These are phyloP conservation scores for Epizoanthus rinbou DNA, from an alignment of 92 coral and sea anemone genomes.

Conservation along the genomic window DNA sequence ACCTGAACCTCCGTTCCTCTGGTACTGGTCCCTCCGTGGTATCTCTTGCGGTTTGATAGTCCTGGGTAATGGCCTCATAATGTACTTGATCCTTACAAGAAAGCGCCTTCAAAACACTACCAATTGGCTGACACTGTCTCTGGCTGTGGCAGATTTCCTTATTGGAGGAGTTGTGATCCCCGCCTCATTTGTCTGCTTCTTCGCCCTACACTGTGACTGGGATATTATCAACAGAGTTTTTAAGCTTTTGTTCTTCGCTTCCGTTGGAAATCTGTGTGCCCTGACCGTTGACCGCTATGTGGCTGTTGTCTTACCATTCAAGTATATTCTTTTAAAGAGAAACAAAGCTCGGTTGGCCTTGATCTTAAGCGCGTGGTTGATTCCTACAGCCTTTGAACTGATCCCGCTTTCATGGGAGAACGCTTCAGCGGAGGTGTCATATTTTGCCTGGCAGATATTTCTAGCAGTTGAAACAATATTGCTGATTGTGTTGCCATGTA, in stretches of 20 bases:
- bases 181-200: conserved; percentile 36
- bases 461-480: conserved; percentile 32
- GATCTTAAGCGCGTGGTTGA: conserved; percentile 35
- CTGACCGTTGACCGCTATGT: conserved; percentile 48
- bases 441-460: background rate
- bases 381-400: conserved; percentile 23
- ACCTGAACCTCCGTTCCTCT: conserved; percentile 25
- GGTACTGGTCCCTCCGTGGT: conserved; percentile 55
- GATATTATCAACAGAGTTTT: background rate
- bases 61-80: conserved; percentile 42
- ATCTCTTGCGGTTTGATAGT: conserved; percentile 36
- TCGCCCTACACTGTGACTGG: conserved; percentile 29
- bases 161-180: conserved; percentile 51
- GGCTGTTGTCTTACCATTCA: conserved; percentile 47
- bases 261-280: conserved; percentile 46
- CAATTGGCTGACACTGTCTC: conserved; percentile 54
- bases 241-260: conserved; percentile 37
- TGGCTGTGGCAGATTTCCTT: conserved; percentile 53
- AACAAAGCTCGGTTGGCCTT: conserved; percentile 18
- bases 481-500: conserved; percentile 40
- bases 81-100: conserved; percentile 40
- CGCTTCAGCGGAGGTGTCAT: background rate
- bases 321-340: conserved; percentile 39
- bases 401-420: conserved; percentile 46
- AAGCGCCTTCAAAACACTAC: conserved; percentile 51